These are phyloP conservation scores for Umimayanthus kanabou DNA, from an alignment of 92 coral and sea anemone species.

Conservation along the genomic window DNA sequence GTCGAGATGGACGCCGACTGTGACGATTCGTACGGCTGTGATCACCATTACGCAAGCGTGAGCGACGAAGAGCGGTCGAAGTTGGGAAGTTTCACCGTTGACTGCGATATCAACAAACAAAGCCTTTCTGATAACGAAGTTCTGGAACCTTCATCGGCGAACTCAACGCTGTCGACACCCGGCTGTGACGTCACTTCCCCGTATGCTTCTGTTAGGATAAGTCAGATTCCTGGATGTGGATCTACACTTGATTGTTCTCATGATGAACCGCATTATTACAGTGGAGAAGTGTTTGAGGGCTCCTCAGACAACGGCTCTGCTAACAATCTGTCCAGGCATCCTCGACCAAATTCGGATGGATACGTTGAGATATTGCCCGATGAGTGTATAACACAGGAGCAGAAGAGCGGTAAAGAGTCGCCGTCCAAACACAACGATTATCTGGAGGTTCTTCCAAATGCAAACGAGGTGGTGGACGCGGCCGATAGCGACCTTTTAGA, in stretches of 20 bases:
- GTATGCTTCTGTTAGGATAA: slow-evolving; percentile 84
- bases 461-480: slow-evolving; percentile 2
- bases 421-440: not conserved
- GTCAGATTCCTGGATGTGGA: slow-evolving; percentile 82
- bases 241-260: slow-evolving; percentile 41
- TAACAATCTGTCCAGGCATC: not conserved
- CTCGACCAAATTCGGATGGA: slow-evolving; percentile 29
- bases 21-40: slow-evolving; percentile 30
- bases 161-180: slow-evolving; percentile 6
- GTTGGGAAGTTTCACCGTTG: slow-evolving; percentile 27
- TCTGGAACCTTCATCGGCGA: not conserved
- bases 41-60: slow-evolving; percentile 76
- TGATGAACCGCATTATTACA: slow-evolving; percentile 51
- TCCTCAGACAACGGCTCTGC: slow-evolving; percentile 34
- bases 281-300: slow-evolving; percentile 60
- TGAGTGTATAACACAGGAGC: not conserved
- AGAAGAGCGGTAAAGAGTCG: not conserved
- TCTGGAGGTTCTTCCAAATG: not conserved
- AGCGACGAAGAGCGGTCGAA: slow-evolving; percentile 62
- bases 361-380: slow-evolving; percentile 31
- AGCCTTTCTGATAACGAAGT: slow-evolving; percentile 19
- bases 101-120: slow-evolving; percentile 13
- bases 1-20: slow-evolving; percentile 22
- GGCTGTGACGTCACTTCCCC: slow-evolving; percentile 70
- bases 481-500: slow-evolving; percentile 47